A percentile compares a stretch with the other conserved stretches of the same genome.
Conservation (phyloP, 2,113 vertebrate genomes). For the Chionodraco myersi region DNA sequence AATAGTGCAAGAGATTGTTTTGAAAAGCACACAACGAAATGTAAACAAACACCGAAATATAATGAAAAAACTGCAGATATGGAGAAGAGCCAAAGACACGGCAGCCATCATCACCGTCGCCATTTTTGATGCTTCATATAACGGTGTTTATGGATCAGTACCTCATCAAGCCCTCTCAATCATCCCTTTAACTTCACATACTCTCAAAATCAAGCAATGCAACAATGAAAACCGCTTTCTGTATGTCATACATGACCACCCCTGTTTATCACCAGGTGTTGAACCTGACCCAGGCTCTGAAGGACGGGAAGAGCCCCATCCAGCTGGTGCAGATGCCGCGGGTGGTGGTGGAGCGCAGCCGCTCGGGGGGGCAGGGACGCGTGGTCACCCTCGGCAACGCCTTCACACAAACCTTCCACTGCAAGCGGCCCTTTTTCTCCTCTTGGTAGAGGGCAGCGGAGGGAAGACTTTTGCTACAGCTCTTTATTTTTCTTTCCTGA, state of each 20-base stretch:
- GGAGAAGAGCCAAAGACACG: no score
- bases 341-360: constrained; percentile 93
- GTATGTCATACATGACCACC: neutral
- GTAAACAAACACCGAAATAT: no score
- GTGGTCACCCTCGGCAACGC: constrained; percentile 90
- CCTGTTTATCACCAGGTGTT: constrained; percentile 85
- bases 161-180: no score
- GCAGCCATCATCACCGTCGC: no score
- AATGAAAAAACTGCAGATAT: no score
- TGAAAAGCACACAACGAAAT: no score
- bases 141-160: no score
- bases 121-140: no score
- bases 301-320: constrained; percentile 92
- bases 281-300: constrained; percentile 94
- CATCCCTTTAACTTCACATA: no score
- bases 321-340: constrained; percentile 98
- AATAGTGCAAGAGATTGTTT: no score
- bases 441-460: constrained; percentile 88
- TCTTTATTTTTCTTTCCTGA: constrained; percentile 3
- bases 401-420: constrained; percentile 96
- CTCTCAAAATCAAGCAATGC: neutral
- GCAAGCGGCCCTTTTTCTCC: constrained; percentile 96
- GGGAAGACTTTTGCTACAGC: neutral
- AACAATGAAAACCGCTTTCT: neutral
- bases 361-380: constrained; percentile 88